A percentile compares a stretch with the other conserved stretches of the same genome.
Conservation (phyloP, 2,888 invertebrate species). For the Oligia fasciuncula region DNA sequence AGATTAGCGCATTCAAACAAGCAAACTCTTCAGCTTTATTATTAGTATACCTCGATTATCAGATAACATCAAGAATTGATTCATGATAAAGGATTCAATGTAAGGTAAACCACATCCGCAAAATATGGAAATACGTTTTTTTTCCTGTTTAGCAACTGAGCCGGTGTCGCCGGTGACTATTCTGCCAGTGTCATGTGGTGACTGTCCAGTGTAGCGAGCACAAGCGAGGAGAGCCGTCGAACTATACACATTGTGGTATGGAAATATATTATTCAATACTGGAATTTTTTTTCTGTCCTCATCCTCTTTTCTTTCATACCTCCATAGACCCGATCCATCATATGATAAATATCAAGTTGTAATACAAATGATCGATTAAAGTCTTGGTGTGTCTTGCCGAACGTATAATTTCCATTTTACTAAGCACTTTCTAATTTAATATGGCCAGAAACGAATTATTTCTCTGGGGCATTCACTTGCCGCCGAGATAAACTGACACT, state of each 20-base stretch:
- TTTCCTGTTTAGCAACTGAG: neutral
- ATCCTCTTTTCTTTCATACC: conserved; percentile 3
- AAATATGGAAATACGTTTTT: neutral
- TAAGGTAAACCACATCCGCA: neutral
- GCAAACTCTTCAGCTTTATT: neutral
- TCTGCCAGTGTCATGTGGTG: neutral
- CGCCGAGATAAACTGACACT: conserved; percentile 58
- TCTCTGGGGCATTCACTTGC: conserved; percentile 58
- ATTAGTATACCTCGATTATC: neutral
- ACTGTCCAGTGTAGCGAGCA: neutral
- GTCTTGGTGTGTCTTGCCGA: conserved; percentile 76
- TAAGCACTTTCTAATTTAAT: conserved; percentile 70
- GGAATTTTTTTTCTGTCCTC: conserved; percentile 9
- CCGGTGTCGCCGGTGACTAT: neutral
- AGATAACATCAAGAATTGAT: neutral
- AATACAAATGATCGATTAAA: conserved; percentile 81
- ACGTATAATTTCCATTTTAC: conserved; percentile 80
- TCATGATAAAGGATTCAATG: neutral
- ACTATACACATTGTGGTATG: neutral
- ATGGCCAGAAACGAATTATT: conserved; percentile 61
- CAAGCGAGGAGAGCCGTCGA: neutral
- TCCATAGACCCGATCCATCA: conserved; percentile 58
- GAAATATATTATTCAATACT: conserved; percentile 4
- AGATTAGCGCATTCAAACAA: neutral
- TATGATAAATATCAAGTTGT: conserved; percentile 78